phyloP scores from a whole-genome alignment of 2,797 vertebrate genomes.

The Hephaestus fuliginosus region DNA sequence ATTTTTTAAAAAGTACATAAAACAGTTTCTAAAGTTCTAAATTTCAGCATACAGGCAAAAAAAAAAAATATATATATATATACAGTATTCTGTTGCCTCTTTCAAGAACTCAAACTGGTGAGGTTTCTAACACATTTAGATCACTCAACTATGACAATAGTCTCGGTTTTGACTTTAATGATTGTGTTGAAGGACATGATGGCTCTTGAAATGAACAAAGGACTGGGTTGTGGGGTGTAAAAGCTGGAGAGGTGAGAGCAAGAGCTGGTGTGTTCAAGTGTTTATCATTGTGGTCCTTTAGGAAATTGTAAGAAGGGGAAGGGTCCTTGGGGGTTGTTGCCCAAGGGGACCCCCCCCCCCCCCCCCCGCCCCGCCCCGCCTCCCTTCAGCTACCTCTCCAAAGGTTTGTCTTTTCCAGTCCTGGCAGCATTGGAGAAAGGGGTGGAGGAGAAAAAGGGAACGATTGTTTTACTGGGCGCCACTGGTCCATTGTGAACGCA shows the following conservation, averaged over 20 bases:
- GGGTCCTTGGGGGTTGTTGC: slow-evolving; percentile 76
- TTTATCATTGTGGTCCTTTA: slow-evolving; percentile 75
- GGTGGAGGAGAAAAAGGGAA: slow-evolving; percentile 80
- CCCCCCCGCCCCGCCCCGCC: slow-evolving; percentile 21
- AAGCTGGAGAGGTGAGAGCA: slow-evolving; percentile 67
- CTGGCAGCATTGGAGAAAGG: slow-evolving; percentile 72
- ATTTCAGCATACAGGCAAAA: not conserved
- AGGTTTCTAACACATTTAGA: slow-evolving; percentile 63
- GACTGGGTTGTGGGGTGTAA: slow-evolving; percentile 61
- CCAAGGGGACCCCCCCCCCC: slow-evolving; percentile 59
- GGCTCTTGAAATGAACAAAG: slow-evolving; percentile 80
- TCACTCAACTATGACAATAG: slow-evolving; percentile 67
- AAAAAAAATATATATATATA: not conserved
- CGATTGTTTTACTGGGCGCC: slow-evolving; percentile 87
- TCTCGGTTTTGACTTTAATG: slow-evolving; percentile 76
- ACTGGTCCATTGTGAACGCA: slow-evolving; percentile 88
- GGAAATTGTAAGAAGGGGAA: slow-evolving; percentile 68
- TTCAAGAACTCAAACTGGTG: slow-evolving; percentile 12
- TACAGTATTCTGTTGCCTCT: not conserved
- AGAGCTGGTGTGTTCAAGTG: slow-evolving; percentile 65
- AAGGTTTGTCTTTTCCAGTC: slow-evolving; percentile 89
- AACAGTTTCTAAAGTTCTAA: not conserved
- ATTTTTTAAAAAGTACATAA: not conserved
- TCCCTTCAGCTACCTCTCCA: slow-evolving; percentile 76
- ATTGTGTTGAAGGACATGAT: slow-evolving; percentile 65